phyloP scores from a whole-genome alignment of 1,140 invertebrate genomes.

The Formica selysi region DNA sequence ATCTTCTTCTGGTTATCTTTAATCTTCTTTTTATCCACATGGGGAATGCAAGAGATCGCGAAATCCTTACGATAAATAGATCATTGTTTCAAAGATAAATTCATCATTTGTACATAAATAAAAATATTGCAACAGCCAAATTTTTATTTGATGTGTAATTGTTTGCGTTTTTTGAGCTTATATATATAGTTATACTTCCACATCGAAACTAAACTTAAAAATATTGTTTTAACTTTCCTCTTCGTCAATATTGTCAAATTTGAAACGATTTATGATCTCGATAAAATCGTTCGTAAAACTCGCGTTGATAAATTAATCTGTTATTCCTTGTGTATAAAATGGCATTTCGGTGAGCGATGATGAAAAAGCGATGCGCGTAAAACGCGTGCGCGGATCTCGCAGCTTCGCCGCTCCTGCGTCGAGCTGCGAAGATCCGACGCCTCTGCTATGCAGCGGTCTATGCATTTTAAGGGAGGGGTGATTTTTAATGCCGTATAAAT shows the following conservation, averaged over 20 bases:
- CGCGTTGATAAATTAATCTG: conserved; percentile 19
- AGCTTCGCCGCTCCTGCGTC: conserved; percentile 52
- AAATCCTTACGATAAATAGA: conserved; percentile 10
- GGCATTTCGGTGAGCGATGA: conserved; percentile 7
- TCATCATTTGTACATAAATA: not conserved
- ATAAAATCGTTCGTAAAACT: conserved; percentile 30
- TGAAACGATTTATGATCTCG: not conserved
- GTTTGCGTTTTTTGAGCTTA: not conserved
- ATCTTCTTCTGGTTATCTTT: not conserved
- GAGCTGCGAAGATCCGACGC: conserved; percentile 72
- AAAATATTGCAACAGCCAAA: not conserved
- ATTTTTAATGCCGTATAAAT: conserved; percentile 87
- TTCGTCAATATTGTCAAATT: not conserved
- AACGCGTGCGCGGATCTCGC: conserved; percentile 55
- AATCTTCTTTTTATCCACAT: not conserved
- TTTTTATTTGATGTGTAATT: not conserved
- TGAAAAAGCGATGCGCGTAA: conserved; percentile 27
- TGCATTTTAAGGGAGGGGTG: conserved; percentile 85
- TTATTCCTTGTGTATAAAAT: conserved; percentile 32
- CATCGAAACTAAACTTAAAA: not conserved
- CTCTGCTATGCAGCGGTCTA: conserved; percentile 80
- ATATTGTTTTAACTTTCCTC: not conserved
- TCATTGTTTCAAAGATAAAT: not conserved
- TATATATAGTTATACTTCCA: not conserved
- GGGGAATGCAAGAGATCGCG: conserved; percentile 28